Conservation (phyloP, 1,140 invertebrate genomes). For the Brachionus rotundiformis region DNA sequence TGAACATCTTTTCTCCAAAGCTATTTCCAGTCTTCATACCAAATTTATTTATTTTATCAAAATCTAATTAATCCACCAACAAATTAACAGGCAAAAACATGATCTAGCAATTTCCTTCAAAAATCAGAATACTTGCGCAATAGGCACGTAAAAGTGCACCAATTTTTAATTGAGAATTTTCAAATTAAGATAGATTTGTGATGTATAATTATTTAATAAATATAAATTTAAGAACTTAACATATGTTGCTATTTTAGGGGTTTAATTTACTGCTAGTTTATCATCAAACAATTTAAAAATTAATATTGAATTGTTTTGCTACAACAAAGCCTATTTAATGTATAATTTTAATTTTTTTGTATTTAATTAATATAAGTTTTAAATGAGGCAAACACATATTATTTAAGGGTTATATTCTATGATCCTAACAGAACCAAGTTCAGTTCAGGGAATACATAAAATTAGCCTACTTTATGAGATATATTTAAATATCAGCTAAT, state of each 20-base stretch:
- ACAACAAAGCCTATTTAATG: not conserved
- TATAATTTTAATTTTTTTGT: too few relatives aligned
- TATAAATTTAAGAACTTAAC: conserved; percentile 3
- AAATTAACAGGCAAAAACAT: not conserved
- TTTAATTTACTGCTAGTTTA: not conserved
- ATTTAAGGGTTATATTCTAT: not conserved
- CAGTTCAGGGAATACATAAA: too few relatives aligned
- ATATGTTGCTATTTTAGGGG: not conserved
- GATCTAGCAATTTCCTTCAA: not conserved
- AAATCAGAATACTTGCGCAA: not conserved
- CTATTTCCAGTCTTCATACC: not conserved
- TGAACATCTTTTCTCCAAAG: too few relatives aligned
- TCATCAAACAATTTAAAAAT: not conserved
- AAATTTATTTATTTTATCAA: not conserved
- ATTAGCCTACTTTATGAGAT: too few relatives aligned
- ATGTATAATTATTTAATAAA: too few relatives aligned
- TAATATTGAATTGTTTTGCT: not conserved
- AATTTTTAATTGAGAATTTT: not conserved
- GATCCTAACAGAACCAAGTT: not conserved
- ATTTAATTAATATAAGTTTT: not conserved
- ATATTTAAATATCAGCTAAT: too few relatives aligned
- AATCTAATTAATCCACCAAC: conserved; percentile 6
- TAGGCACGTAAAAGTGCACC: not conserved
- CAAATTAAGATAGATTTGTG: not conserved
- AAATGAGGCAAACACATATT: not conserved